Conservation (phyloP, 1,140 invertebrate genomes). For the Bombyx mori region DNA sequence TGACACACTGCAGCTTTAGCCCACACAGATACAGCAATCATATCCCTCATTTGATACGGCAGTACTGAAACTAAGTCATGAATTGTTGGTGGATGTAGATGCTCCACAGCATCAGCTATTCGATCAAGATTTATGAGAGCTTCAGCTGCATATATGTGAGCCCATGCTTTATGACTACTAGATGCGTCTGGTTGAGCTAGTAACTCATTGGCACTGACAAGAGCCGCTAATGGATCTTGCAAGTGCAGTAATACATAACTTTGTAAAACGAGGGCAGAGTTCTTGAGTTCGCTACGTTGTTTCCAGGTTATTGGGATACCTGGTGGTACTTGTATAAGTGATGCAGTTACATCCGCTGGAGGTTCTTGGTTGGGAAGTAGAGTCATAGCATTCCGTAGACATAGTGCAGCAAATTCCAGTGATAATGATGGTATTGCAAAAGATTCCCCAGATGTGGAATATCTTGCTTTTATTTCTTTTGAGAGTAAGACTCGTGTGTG, state of each 20-base stretch:
- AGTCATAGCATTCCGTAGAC: slow-evolving; percentile 87
- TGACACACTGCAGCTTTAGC: slow-evolving; percentile 64
- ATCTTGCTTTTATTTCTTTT: slow-evolving; percentile 63
- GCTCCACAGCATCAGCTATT: slow-evolving; percentile 86
- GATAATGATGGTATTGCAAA: slow-evolving; percentile 88
- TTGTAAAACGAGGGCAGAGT: slow-evolving; percentile 82
- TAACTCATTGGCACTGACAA: slow-evolving; percentile 82
- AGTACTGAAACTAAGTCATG: slow-evolving; percentile 59
- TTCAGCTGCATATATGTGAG: slow-evolving; percentile 91
- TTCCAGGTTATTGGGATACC: slow-evolving; percentile 61
- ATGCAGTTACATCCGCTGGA: slow-evolving; percentile 33
- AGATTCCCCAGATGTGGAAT: slow-evolving; percentile 74
- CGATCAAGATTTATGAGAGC: slow-evolving; percentile 87
- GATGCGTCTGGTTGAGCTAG: slow-evolving; percentile 71
- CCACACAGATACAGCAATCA: slow-evolving; percentile 62
- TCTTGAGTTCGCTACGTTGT: slow-evolving; percentile 60
- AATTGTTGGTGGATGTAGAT: slow-evolving; percentile 86
- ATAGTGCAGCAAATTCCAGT: slow-evolving; percentile 91
- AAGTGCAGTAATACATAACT: slow-evolving; percentile 89
- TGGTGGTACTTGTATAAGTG: slow-evolving; percentile 58
- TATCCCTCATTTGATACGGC: slow-evolving; percentile 53
- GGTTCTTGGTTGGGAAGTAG: slow-evolving; percentile 66
- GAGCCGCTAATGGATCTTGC: slow-evolving; percentile 86
- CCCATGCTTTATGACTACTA: slow-evolving; percentile 78
- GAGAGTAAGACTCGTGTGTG: slow-evolving; percentile 58